A percentile compares a stretch with the other conserved stretches of the same genome.
phyloP scores from a whole-genome alignment of 92 coral and sea anemone species.

The Plumapathes pennacea region DNA sequence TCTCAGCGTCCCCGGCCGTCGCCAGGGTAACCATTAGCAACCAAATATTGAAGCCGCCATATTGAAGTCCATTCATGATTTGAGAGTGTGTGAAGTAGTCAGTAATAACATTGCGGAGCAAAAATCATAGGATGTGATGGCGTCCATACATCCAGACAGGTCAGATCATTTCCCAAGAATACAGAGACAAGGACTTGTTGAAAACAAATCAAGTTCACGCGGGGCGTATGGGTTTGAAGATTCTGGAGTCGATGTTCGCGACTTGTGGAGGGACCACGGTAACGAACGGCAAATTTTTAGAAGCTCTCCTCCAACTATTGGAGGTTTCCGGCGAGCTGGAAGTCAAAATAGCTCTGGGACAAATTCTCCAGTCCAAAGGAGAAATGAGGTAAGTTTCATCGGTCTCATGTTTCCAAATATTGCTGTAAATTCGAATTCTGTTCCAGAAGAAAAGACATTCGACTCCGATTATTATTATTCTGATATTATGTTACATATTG shows the following conservation, averaged over 20 bases:
- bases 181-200: conserved; percentile 64
- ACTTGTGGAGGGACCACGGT: conserved; percentile 73
- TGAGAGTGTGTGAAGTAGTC: too few relatives aligned
- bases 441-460: too few relatives aligned
- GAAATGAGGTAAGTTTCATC: conserved; percentile 76
- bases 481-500: too few relatives aligned
- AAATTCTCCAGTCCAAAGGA: conserved; percentile 77
- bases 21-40: conserved; percentile 57
- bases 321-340: conserved; percentile 72
- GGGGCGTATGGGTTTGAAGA: conserved; percentile 74
- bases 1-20: conserved; percentile 40
- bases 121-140: conserved; percentile 73
- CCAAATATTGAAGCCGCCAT: conserved; percentile 87
- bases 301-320: conserved; percentile 79
- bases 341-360: conserved; percentile 88
- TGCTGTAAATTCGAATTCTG: too few relatives aligned
- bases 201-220: conserved; percentile 55
- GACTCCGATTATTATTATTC: too few relatives aligned
- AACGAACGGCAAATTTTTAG: conserved; percentile 78
- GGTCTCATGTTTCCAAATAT: too few relatives aligned
- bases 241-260: conserved; percentile 79
- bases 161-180: conserved; percentile 73
- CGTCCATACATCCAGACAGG: conserved; percentile 69
- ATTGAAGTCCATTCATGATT: conserved; percentile 22
- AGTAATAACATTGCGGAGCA: too few relatives aligned